phyloP scores from a whole-genome alignment of 2,888 invertebrate species.

The Rotaria macrura region DNA sequence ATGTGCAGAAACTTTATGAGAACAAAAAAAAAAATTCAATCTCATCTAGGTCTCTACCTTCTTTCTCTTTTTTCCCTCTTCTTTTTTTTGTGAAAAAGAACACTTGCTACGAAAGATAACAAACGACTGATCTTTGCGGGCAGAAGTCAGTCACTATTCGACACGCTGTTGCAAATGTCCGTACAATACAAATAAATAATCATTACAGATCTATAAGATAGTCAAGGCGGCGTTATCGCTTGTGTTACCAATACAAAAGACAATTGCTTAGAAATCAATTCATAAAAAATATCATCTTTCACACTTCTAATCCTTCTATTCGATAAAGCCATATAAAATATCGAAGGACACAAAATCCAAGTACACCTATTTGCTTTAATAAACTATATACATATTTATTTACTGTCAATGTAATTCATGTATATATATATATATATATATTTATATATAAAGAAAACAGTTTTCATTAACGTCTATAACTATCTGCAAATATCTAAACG shows the following conservation, averaged over 20 bases:
- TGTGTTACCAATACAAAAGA: not conserved
- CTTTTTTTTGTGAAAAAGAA: not conserved
- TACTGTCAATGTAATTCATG: not conserved
- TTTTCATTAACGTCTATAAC: not conserved
- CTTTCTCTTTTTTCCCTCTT: not conserved
- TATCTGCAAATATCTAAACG: not conserved
- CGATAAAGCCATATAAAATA: not conserved
- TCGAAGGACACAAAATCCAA: not conserved
- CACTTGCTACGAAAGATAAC: not conserved
- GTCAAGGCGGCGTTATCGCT: not conserved
- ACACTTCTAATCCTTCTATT: not conserved
- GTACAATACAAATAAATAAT: not conserved
- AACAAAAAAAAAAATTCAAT: not conserved
- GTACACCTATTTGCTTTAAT: not conserved
- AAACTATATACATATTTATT: not conserved
- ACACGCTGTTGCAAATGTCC: not conserved
- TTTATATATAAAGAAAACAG: not conserved
- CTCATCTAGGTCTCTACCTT: not conserved
- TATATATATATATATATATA: not conserved
- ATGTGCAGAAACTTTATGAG: not conserved
- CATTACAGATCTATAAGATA: not conserved
- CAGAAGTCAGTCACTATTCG: not conserved
- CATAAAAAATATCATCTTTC: not conserved
- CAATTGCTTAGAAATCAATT: not conserved
- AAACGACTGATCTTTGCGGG: not conserved